Evolutionary conservation across 1,140 invertebrate species (phyloP), one percentile per base, ranked within the genome.

Genomic region (Hydropsyche tenuis): DNA sequence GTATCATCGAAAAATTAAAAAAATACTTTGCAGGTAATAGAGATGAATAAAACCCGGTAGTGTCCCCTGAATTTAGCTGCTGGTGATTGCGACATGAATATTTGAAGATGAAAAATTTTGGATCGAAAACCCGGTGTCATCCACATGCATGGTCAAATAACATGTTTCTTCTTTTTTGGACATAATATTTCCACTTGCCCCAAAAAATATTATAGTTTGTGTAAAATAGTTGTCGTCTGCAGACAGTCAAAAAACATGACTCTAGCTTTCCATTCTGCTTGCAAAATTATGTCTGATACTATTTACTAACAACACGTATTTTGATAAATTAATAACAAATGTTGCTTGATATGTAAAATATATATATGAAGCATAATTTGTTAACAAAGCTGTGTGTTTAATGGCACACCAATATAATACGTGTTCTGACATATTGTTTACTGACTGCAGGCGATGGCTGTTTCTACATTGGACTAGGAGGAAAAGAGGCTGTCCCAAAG

Each of bases 381-480:
- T 77, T 73, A 51, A 25, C 46, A 74, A 22, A 62, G 65, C 45
- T 51, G 76, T 75, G 75, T 74, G 73, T 51, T 71, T 37, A 25
- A 69, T 27, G 51, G 56, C 69, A 73, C 76, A 53, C 42, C 48
- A 27, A 56, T 74, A 53, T 77, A 65, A 74, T 77, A 75, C 76
- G 73, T 77, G 73, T 77, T 77, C 64, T 77, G 76, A 75, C 71
- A 77, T 77, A 77, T 77, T 77, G 73, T 86, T 86, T 86, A 85
- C 84, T 86, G 85, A 85, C 85, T 85, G 85, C 92, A 95, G 93
- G 93, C 92, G 92, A 94, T 91, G 92, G 93, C 91, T 95, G 93
- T 92, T 94, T 95, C 92, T 93, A 93, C 92, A 92, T 95, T 88
- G 93, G 93, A 88, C 90, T 95, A 89, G 92, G 92, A 86, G 91